Conservation (phyloP, 2,113 vertebrate genomes). For the Nothoprocta perdicaria region DNA sequence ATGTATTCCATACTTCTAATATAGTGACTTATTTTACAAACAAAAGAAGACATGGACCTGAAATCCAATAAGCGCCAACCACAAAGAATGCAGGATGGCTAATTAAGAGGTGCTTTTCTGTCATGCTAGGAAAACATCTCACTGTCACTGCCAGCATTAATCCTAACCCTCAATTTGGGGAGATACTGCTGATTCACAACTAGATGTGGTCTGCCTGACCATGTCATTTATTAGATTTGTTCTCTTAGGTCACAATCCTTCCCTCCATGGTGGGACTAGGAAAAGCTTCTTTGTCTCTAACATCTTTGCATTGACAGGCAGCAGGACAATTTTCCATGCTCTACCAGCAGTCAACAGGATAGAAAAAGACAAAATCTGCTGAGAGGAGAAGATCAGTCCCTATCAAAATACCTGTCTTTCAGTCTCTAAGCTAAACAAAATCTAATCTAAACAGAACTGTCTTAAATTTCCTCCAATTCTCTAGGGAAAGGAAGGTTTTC, state of each 20-base stretch:
- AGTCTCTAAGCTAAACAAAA: background rate
- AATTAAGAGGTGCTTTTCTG: background rate
- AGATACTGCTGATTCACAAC: background rate
- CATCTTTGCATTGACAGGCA: background rate
- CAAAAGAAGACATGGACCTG: background rate
- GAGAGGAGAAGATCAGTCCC: background rate
- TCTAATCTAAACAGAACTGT: background rate
- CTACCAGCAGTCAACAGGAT: background rate
- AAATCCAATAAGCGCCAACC: background rate
- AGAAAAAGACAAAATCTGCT: background rate
- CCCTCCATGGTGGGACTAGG: background rate
- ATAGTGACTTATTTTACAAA: background rate
- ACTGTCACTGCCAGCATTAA: background rate
- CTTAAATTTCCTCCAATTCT: background rate
- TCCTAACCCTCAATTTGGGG: background rate
- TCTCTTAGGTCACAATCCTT: background rate
- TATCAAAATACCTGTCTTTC: background rate
- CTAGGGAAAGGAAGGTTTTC: background rate
- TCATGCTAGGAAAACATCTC: background rate
- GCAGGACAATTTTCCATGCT: background rate
- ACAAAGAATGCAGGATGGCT: background rate
- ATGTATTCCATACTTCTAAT: background rate
- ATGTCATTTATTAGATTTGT: background rate
- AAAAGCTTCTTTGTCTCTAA: rapidly evolving
- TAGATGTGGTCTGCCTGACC: background rate